A percentile compares a stretch with the other conserved stretches of the same genome.
These are phyloP conservation scores for Aspidapion aeneum DNA, from an alignment of 2,888 invertebrate genomes.

Conservation along the genomic window DNA sequence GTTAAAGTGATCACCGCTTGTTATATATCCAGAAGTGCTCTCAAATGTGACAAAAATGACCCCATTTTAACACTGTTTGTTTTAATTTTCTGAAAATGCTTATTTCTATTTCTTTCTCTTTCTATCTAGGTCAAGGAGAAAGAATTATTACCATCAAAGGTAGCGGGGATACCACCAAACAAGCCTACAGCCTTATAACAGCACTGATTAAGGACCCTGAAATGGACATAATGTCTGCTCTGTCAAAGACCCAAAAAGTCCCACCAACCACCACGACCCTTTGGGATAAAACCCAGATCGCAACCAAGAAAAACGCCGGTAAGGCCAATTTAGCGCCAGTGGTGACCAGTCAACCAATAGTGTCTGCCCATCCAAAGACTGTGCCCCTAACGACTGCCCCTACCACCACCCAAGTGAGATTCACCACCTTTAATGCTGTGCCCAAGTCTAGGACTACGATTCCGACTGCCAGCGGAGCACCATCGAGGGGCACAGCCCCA, in stretches of 20 bases:
- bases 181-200: constrained; percentile 87
- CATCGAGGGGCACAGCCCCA: constrained; percentile 45
- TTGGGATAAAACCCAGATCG: constrained; percentile 57
- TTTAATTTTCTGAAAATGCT: no score
- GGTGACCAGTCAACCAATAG: constrained; percentile 12
- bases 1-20: no score
- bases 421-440: constrained; percentile 29
- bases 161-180: constrained; percentile 86
- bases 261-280: constrained; percentile 53
- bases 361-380: constrained; percentile 32
- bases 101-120: no score
- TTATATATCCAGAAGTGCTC: no score
- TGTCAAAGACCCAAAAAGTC: constrained; percentile 58
- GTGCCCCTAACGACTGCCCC: constrained; percentile 33
- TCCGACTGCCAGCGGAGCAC: constrained; percentile 21
- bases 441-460: constrained; percentile 38
- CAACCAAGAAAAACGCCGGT: constrained; percentile 46
- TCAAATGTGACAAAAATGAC: no score
- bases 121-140: constrained; percentile 90
- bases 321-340: constrained; percentile 34
- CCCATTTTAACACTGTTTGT: no score
- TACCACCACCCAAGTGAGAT: constrained; percentile 27
- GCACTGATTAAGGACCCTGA: constrained; percentile 95
- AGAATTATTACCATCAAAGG: constrained; percentile 95
- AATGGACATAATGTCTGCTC: constrained; percentile 79